A percentile compares a stretch with the other conserved stretches of the same genome.
phyloP scores from a whole-genome alignment of 2,888 invertebrate species.

The Muschampia plurimacula region DNA sequence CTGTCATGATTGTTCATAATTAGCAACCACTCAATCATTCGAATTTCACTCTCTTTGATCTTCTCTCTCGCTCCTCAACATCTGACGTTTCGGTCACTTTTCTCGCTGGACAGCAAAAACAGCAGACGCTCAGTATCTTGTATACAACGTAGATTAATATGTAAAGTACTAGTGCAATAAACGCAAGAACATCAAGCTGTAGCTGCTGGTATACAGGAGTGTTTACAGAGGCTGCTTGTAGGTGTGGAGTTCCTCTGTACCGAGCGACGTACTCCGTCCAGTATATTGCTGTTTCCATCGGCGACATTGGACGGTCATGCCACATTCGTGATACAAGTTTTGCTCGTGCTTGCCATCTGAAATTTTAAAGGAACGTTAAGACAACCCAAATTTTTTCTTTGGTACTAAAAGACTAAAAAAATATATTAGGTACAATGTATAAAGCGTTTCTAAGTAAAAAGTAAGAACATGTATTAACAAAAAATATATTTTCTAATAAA shows the following conservation, averaged over 20 bases:
- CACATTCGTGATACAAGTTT: constrained; percentile 77
- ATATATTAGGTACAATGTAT: no score
- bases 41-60: constrained; percentile 75
- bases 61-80: constrained; percentile 64
- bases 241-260: constrained; percentile 73
- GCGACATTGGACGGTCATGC: constrained; percentile 81
- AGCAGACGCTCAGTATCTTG: constrained; percentile 67
- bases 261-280: constrained; percentile 86
- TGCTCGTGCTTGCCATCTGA: constrained; percentile 73
- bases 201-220: constrained; percentile 71
- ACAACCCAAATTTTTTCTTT: no score
- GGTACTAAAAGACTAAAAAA: no score
- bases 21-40: constrained; percentile 56
- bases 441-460: no score
- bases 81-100: constrained; percentile 48
- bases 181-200: constrained; percentile 74
- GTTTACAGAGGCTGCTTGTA: constrained; percentile 65
- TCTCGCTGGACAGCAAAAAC: constrained; percentile 66
- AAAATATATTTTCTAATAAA: no score
- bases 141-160: constrained; percentile 63
- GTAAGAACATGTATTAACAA: no score
- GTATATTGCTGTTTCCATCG: constrained; percentile 84
- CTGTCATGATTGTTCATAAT: no score
- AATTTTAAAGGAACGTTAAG: not conserved
- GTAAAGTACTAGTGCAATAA: constrained; percentile 66